Base-by-base conservation (phyloP, 2,797 vertebrate genomes). In the Helicolenus hilgendorfi region DNA sequence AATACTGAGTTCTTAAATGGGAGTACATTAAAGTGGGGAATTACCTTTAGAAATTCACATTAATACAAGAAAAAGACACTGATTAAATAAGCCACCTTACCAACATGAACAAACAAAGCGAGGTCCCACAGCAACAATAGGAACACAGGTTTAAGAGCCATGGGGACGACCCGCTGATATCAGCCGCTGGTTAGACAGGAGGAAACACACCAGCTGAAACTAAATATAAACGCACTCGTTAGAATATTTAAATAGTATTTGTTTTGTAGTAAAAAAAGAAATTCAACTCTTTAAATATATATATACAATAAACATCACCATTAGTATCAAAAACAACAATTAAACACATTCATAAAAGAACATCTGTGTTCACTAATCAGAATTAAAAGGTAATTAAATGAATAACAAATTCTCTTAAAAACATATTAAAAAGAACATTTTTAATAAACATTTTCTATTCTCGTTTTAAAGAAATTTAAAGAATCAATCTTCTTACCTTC, bases 101-200 rank as follows among this genome's bases (percentile, higher is more conserved):
- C 93, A 2, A 59, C 35, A 20, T 70, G 72, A 49, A 72, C 7
- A 15, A 60, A 49, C 11, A 91, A n/a, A 36, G 60, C 1, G 29
- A 95, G 78, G 55, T 18, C 1, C 92, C 76, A 88, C 62, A 96
- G 85, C 55, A 84, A 14, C 36, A 87, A 26, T 2, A 85, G 15
- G 84, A 24, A 8, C 1, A 36, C 7, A 20, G 55, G 35, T 73
- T 22, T 85, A 3, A 62, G 68, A 84, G 91, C 94, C 96, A 96
- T 96, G 89, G 77, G 69, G 58, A 53, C n/a, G n/a, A 81, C 60
- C 65, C 60, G 7, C 69, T 31, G 65, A 35, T 67, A 13, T 55
- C 80, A 78, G 78, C 78, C n/a, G 13, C 65, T 59, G 56, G 36
- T 60, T 11, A 1, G 35, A 77, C 67, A 41, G 27, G 33, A 41